Conservation (phyloP, 2,888 invertebrate genomes). For the Strigamia transsilvanica region DNA sequence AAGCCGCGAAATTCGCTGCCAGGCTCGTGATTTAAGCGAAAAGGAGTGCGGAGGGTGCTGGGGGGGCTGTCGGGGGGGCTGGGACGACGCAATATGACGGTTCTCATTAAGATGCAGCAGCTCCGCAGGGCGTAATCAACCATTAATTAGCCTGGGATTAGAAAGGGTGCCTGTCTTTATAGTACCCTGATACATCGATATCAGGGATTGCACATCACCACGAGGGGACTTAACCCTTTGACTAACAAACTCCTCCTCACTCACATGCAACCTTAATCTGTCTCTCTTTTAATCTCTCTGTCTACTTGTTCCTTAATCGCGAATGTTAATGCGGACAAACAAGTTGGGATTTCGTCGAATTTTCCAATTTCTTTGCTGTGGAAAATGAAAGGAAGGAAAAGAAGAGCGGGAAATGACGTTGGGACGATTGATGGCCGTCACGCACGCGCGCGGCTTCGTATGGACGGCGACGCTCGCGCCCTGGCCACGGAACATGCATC, state of each 20-base stretch:
- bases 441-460: conserved; percentile 53
- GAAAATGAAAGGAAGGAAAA: background rate
- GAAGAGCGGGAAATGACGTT: conserved; percentile 32
- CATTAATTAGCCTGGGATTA: conserved; percentile 51
- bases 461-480: conserved; percentile 31
- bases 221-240: conserved; percentile 42
- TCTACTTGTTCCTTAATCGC: conserved; percentile 33
- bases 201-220: conserved; percentile 42
- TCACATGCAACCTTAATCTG: conserved; percentile 28
- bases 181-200: conserved; percentile 48
- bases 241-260: conserved; percentile 24
- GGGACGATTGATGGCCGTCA: conserved; percentile 53
- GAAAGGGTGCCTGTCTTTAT: conserved; percentile 35
- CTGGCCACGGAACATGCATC: conserved; percentile 51
- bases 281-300: conserved; percentile 31
- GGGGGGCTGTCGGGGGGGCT: background rate
- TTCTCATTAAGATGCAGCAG: conserved; percentile 50
- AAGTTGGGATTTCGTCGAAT: background rate
- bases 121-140: conserved; percentile 50
- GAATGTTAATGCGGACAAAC: conserved; percentile 24
- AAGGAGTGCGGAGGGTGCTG: background rate
- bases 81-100: conserved; percentile 50
- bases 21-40: background rate
- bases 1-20: background rate
- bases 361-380: no score